A percentile compares a stretch with the other conserved stretches of the same genome.
phyloP scores from a whole-genome alignment of 2,797 vertebrate species.

The Neosilurus mollespiculum region DNA sequence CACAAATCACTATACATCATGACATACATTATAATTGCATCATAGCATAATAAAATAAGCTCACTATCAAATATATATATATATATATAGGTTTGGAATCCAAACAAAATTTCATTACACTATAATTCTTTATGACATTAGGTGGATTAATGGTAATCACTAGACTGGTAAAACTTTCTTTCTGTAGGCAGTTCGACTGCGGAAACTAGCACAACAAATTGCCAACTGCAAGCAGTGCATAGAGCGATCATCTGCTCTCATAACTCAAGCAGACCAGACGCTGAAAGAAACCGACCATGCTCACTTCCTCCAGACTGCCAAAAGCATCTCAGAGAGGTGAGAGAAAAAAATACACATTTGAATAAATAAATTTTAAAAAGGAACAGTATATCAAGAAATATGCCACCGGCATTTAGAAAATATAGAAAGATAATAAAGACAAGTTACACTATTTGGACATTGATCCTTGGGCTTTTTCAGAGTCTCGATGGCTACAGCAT shows the following conservation, averaged over 20 bases:
- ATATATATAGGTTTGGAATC: not conserved
- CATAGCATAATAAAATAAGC: not conserved
- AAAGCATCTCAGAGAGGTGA: conserved; percentile 94
- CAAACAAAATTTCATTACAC: not conserved
- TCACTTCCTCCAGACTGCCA: conserved; percentile 95
- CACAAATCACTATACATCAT: not conserved
- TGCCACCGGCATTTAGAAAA: not conserved
- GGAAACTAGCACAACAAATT: conserved; percentile 96
- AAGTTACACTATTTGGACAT: not conserved
- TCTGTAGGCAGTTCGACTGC: conserved; percentile 84
- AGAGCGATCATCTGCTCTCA: conserved; percentile 92
- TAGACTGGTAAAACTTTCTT: not conserved
- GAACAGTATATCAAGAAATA: not conserved
- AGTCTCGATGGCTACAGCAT: conserved; percentile 97
- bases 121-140: not conserved
- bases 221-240: conserved; percentile 96
- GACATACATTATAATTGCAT: not conserved
- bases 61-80: not conserved
- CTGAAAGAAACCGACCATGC: conserved; percentile 93
- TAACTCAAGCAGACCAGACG: conserved; percentile 91
- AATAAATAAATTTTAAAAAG: not conserved
- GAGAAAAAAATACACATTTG: not conserved
- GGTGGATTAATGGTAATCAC: not conserved
- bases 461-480: conserved; percentile 63
- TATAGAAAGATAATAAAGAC: not conserved